A percentile compares a stretch with the other conserved stretches of the same genome.
Conservation (phyloP, 2,888 invertebrate genomes). For the Branchipolynoe longqiensis region DNA sequence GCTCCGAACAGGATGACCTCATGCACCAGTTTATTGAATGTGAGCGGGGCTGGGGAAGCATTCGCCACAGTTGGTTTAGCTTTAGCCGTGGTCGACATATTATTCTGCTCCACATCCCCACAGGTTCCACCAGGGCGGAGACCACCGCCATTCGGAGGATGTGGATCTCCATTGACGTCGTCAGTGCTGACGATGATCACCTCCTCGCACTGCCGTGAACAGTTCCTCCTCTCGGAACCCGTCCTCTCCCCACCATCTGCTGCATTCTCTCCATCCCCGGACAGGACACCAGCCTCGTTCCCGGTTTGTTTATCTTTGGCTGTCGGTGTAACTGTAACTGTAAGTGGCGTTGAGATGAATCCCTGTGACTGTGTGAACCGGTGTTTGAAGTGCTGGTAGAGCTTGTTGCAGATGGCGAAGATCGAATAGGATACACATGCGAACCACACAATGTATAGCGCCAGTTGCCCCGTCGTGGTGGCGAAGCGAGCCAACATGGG, state of each 20-base stretch:
- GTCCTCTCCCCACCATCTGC: not conserved
- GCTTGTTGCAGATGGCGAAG: not conserved
- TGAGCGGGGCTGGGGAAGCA: constrained; percentile 57
- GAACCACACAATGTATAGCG: not conserved
- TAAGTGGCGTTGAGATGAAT: no score
- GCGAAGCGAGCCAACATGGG: not conserved
- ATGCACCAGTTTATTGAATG: constrained; percentile 67
- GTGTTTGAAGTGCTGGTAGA: not conserved
- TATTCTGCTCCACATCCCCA: not conserved
- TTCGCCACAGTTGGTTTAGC: not conserved
- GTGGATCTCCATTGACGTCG: no score
- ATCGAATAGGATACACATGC: not conserved
- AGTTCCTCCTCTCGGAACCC: not conserved
- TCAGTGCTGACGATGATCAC: no score
- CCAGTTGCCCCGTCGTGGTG: not conserved
- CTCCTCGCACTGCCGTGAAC: no score
- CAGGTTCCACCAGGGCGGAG: not conserved
- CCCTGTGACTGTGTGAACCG: no score
- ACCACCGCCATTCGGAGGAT: not conserved
- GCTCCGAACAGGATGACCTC: constrained; percentile 68
- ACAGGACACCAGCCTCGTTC: not conserved
- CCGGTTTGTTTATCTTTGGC: no score
- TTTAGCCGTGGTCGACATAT: not conserved
- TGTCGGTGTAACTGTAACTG: no score
- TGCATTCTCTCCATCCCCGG: not conserved